Evolutionary conservation across 2,797 vertebrate species (phyloP).

Genomic region (Sphenodon punctatus): DNA sequence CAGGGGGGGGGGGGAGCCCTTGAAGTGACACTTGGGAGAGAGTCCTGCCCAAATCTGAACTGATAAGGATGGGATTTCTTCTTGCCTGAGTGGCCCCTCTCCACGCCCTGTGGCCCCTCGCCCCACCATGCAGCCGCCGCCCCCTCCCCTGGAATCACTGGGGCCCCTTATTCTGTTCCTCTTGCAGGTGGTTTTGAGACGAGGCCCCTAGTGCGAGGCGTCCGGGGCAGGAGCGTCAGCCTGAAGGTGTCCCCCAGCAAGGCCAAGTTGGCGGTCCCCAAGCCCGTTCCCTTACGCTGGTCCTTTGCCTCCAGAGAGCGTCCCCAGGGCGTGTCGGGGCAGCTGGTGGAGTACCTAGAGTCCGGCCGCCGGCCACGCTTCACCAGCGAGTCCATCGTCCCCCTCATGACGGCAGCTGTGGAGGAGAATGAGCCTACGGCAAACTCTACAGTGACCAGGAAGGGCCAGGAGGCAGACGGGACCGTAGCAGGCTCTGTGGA

Average conservation of each 20-base stretch:
- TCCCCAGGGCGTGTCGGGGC: slow-evolving; percentile 66
- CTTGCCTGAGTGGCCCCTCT: background rate
- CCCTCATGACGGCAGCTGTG: slow-evolving; percentile 68
- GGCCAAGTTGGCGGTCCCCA: slow-evolving; percentile 75
- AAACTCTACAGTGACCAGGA: slow-evolving; percentile 48
- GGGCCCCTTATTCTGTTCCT: background rate
- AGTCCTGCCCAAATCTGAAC: no score
- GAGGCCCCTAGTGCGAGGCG: slow-evolving; percentile 75
- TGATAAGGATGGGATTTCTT: background rate
- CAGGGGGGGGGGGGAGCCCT: background rate
- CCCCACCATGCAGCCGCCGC: no score
- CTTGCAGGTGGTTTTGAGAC: slow-evolving; percentile 79
- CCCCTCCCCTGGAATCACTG: background rate
- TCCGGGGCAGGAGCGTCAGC: slow-evolving; percentile 85
- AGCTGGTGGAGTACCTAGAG: slow-evolving; percentile 89
- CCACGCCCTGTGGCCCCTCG: no score
- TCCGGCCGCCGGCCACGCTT: slow-evolving; percentile 86
- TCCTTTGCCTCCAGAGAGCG: slow-evolving; percentile 83
- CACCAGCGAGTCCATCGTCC: slow-evolving; percentile 83
- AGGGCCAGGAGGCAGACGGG: slow-evolving; percentile 56
- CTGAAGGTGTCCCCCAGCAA: slow-evolving; percentile 78
- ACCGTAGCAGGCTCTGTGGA: slow-evolving; percentile 40
- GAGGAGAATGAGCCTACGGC: background rate
- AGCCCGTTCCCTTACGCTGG: slow-evolving; percentile 82
- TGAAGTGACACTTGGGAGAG: background rate